Evolutionary conservation across 2,797 vertebrate genomes (phyloP), one percentile per base, ranked within the genome.

Genomic region (Acanthurus lineatus): DNA sequence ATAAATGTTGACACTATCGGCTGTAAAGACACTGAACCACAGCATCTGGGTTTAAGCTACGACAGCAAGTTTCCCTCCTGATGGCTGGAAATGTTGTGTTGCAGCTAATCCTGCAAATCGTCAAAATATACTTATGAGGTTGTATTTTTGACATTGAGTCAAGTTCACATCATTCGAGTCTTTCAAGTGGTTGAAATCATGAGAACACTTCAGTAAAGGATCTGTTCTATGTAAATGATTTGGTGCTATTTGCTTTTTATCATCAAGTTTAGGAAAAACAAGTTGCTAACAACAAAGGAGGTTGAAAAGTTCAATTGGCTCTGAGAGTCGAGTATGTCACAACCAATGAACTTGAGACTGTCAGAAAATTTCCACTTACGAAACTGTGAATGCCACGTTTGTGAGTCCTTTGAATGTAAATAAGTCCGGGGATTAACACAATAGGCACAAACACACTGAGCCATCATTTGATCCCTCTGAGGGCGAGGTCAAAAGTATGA

Each of bases 301-400:
- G 12, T 32, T 20, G 6, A 45, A 56, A 20, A 47, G 14, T 44
- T 65, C 47, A 4, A 48, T 1, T 40, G 7, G 5, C 16, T 65
- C 48, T 66, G 17, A 56, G 54, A 15, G 11, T 7, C 19, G n/a
- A 28, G 14, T 49, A 1, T 45, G 51, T 68, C 58, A 49, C 32
- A 47, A 19, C 25, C 12, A 51, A 20, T 32, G 7, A 48, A 48
- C 15, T 38, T 47, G 19, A n/a, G 19, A 38, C 9, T 2, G 28
- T 25, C 17, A 14, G 38, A 65, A 82, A 53, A 61, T 58, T 61
- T 70, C 42, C 73, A 77, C 40, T 73, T 32, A 69, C 1, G 2
- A 40, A 73, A 76, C 8, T 6, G 12, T 72, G 32, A 69, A 75
- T 0, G 61, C 52, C 25, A 42, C 11, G 14, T 45, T 19, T 45